Conservation (phyloP, 2,113 vertebrate species). For the Protobothrops flavoviridis region DNA sequence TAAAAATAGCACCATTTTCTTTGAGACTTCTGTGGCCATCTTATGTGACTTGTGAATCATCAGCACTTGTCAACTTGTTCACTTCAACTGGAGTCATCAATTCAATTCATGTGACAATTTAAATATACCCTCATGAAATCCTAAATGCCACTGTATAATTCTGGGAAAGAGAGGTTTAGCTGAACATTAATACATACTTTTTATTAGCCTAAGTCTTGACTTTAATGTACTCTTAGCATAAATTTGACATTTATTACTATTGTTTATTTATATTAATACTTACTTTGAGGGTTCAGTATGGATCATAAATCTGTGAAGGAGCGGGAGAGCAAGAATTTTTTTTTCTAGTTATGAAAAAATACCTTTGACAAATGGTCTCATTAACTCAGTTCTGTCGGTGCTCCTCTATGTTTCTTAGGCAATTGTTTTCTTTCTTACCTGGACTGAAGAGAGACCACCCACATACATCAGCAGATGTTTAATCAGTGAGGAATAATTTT, state of each 20-base stretch:
- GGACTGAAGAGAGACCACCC: neutral
- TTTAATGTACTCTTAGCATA: constrained; percentile 21
- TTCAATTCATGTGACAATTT: constrained; percentile 43
- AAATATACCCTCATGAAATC: constrained; percentile 35
- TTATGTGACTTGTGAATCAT: constrained; percentile 37
- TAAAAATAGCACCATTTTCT: constrained; percentile 15
- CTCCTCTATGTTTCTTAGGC: neutral
- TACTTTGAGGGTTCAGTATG: neutral
- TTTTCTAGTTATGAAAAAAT: neutral
- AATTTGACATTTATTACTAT: constrained; percentile 22
- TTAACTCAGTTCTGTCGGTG: neutral
- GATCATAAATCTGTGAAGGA: neutral
- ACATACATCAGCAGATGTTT: neutral
- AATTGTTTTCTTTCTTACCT: neutral
- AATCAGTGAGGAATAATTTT: neutral
- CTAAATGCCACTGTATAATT: constrained; percentile 42
- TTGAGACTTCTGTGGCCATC: neutral
- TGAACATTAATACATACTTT: constrained; percentile 22
- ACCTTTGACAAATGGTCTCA: neutral
- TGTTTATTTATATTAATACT: constrained; percentile 5
- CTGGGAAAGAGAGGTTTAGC: constrained; percentile 20
- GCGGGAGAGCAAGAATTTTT: no score
- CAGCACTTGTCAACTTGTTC: constrained; percentile 36
- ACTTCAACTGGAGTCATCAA: constrained; percentile 29
- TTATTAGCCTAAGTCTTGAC: constrained; percentile 13